Base-by-base conservation (phyloP, 2,888 invertebrate species). In the Seira sanloemensis region DNA sequence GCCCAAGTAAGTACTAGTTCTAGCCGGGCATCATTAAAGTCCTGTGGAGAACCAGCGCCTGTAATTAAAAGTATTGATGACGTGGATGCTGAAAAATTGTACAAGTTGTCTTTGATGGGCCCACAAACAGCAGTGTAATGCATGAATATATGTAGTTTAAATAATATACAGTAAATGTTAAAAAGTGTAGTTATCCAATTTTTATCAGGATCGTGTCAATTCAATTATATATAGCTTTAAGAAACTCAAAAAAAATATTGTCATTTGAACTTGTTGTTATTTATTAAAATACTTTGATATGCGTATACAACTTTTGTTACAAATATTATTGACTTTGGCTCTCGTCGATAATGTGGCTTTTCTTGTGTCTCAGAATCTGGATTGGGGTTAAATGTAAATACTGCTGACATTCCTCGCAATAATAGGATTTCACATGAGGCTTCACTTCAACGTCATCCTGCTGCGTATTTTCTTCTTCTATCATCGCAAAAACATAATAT, bases 341-440 rank as follows among this genome's bases (percentile, higher is more conserved):
- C n/a, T n/a, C n/a, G n/a, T n/a, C n/a, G n/a, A n/a, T n/a, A 9
- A 75, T 66, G 85, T 92, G 92, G 88, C 91, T 92, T 90, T 94
- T 96, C 90, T 94, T 96, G 92, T 98, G 98, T 90, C 94, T 95
- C 86, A 98, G 92, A 91, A 97, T 95, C 91, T 98, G 97, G 23
- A 96, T 95, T 2, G 96, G 94, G 12, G 95, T 95, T 87, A 97
- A 91, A 89, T 93, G 92, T 80, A 97, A 91, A 2, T 93, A 93
- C 88, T 94, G 92, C 1, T 93, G 92, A 91, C 98, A 98, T 88
- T 91, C 92, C 9, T 93, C 92, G 91, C 98, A 98, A 88, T 93
- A 93, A 91, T 94, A 97, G 65, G 93, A 92, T 90, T 93, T 93
- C 0, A 93, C 92, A 90, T 95, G 95, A 77, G 94, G 90, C 89